Evolutionary conservation across 2,888 invertebrate genomes (phyloP).

Genomic region (Euspilapteryx auroguttella): DNA sequence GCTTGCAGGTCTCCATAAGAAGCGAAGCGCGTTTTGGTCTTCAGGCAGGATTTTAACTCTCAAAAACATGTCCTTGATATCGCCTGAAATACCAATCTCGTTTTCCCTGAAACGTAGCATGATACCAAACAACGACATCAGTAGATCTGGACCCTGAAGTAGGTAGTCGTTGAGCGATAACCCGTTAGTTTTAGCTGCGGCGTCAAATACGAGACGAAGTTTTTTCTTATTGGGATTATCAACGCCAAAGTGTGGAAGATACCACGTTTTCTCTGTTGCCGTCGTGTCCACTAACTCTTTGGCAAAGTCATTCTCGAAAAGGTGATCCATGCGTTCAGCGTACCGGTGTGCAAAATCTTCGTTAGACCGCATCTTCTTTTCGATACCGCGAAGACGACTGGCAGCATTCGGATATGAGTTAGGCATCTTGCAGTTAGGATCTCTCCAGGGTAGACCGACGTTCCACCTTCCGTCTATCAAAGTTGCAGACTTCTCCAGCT

Average conservation of each 20-base stretch:
- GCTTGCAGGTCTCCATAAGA: conserved; percentile 15
- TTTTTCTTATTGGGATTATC: conserved; percentile 5
- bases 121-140: conserved; percentile 15
- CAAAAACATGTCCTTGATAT: conserved; percentile 14
- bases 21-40: conserved; percentile 14
- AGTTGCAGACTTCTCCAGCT: conserved; percentile 1
- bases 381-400: conserved; percentile 9
- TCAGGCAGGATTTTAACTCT: conserved; percentile 11
- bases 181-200: conserved; percentile 13
- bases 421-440: not conserved
- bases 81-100: conserved; percentile 14
- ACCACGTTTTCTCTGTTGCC: too few relatives aligned
- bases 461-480: conserved; percentile 2
- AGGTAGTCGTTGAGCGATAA: conserved; percentile 15
- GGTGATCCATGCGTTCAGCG: conserved; percentile 3
- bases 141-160: conserved; percentile 16
- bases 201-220: conserved; percentile 16
- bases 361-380: conserved; percentile 6
- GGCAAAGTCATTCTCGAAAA: conserved; percentile 4
- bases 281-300: not conserved
- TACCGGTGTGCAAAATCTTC: conserved; percentile 1
- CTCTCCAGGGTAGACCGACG: conserved; percentile 4
- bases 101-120: conserved; percentile 17
- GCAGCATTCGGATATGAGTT: not conserved
- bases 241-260: conserved; percentile 5